Conservation (phyloP, 2,888 invertebrate genomes). For the Scrobipalpa costella region DNA sequence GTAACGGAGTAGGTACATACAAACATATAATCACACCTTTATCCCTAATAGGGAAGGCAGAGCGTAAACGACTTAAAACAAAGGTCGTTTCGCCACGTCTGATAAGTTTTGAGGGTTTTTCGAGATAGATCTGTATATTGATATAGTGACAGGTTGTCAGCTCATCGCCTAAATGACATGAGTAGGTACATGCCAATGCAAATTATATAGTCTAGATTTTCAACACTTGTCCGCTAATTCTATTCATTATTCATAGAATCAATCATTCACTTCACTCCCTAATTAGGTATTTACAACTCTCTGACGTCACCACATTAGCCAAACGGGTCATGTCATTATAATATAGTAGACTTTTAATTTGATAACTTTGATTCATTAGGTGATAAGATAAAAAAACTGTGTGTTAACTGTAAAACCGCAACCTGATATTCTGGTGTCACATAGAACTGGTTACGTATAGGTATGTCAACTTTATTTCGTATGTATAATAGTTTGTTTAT, state of each 20-base stretch:
- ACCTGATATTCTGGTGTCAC: not conserved
- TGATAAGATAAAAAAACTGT: not conserved
- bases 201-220: not conserved
- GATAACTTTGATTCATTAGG: conserved; percentile 1
- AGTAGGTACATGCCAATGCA: not conserved
- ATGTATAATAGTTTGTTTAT: not conserved
- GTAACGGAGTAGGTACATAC: no score
- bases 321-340: conserved; percentile 18
- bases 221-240: not conserved
- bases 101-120: no score
- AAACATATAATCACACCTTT: no score
- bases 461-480: not conserved
- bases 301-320: conserved; percentile 10
- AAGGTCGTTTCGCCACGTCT: no score
- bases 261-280: conserved; percentile 7
- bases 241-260: not conserved
- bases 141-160: no score
- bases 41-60: no score
- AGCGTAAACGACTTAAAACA: no score
- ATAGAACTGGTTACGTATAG: not conserved
- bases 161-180: no score
- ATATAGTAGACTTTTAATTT: conserved; percentile 7
- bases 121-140: no score
- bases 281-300: not conserved
- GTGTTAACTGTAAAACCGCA: not conserved